A percentile compares a stretch with the other conserved stretches of the same genome.
These are phyloP conservation scores for Halisarca cf. caerulea DNA, from an alignment of 37 sponge, comb jelly and placozoan species.

Conservation along the genomic window DNA sequence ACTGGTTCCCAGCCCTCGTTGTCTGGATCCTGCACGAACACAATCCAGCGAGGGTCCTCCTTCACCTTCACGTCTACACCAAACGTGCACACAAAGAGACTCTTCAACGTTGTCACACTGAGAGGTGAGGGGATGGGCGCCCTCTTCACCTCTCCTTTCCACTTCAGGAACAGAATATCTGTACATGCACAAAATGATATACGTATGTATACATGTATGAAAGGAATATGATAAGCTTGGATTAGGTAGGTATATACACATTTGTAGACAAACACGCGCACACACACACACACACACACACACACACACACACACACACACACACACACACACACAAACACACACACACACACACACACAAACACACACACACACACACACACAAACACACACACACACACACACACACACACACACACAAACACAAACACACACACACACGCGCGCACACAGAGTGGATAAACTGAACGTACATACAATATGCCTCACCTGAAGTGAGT, in stretches of 20 bases:
- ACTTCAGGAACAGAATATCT: conserved; percentile 75
- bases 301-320: background rate
- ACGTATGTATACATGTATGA: background rate
- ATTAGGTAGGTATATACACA: background rate
- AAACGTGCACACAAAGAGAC: conserved; percentile 70
- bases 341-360: too few species aligned
- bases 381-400: background rate
- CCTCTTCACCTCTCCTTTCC: conserved; percentile 43
- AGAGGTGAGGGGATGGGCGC: conserved; percentile 80
- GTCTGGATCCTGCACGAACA: conserved; percentile 46
- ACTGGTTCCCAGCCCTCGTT: conserved; percentile 47
- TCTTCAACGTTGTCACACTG: conserved; percentile 69
- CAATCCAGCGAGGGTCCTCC: conserved; percentile 16
- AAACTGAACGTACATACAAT: background rate
- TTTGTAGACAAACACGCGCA: background rate
- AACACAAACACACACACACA: background rate
- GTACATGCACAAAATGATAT: background rate
- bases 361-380: too few species aligned
- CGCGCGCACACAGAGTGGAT: background rate
- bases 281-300: background rate
- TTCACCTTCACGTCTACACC: conserved; percentile 42
- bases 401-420: background rate
- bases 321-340: background rate
- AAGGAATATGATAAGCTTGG: background rate
- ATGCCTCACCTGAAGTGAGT: too few species aligned